phyloP scores from a whole-genome alignment of 2,888 invertebrate genomes.

The Malthinus flaveolus region DNA sequence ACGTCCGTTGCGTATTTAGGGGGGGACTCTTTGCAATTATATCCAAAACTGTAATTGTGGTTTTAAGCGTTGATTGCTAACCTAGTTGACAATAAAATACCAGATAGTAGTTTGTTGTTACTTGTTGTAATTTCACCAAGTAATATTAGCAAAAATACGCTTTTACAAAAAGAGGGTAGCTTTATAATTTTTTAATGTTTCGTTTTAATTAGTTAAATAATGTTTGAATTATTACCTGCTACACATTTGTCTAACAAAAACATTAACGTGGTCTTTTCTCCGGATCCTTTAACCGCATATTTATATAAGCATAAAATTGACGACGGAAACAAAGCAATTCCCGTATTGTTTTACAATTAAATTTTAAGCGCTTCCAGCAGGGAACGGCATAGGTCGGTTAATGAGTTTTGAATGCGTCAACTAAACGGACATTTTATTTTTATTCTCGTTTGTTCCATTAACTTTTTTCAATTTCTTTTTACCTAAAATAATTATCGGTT shows the following conservation, averaged over 20 bases:
- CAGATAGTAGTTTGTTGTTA: neutral
- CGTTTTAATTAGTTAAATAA: neutral
- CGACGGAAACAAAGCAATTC: conserved; percentile 28
- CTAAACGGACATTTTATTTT: conserved; percentile 28
- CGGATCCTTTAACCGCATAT: conserved; percentile 19
- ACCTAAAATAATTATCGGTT: neutral
- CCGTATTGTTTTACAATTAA: conserved; percentile 31
- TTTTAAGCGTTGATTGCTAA: conserved; percentile 9
- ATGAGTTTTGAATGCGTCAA: conserved; percentile 30
- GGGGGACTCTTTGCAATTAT: conserved; percentile 1
- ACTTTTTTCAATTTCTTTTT: conserved; percentile 16
- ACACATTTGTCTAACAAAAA: conserved; percentile 12
- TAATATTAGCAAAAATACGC: too few species aligned
- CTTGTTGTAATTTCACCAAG: too few species aligned
- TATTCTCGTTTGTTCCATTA: conserved; percentile 13
- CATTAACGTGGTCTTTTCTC: conserved; percentile 12
- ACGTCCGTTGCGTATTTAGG: conserved; percentile 7
- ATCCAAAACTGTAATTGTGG: conserved; percentile 12
- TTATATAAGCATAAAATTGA: conserved; percentile 29
- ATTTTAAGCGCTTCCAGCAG: conserved; percentile 26
- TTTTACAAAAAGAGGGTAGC: too few species aligned
- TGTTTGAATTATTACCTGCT: neutral
- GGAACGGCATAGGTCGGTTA: conserved; percentile 15
- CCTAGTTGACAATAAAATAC: conserved; percentile 4
- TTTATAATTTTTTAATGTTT: too few species aligned